Percentiles rank a stretch among this genome's conserved stretches.
These are phyloP conservation scores for Trilocha varians DNA, from an alignment of 2,888 invertebrate species.

Conservation along the genomic window DNA sequence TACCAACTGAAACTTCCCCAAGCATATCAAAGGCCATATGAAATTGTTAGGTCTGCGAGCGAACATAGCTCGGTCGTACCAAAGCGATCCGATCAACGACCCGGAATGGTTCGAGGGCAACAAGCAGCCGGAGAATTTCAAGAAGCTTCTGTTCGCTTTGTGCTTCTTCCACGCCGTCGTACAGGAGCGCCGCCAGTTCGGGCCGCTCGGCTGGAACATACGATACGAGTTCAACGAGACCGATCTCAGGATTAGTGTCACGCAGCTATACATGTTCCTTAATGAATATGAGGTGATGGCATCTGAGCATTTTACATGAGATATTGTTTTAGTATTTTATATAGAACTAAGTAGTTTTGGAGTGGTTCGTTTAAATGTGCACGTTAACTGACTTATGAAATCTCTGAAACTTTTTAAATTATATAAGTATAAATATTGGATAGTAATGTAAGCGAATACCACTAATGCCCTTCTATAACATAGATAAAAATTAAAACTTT, in stretches of 20 bases:
- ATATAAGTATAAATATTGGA: no score
- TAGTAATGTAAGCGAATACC: no score
- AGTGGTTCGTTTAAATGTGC: no score
- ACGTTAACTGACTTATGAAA: no score
- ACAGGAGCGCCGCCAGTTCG: conserved; percentile 93
- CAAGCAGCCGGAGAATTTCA: conserved; percentile 82
- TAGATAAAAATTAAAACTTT: no score
- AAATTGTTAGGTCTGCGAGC: conserved; percentile 74
- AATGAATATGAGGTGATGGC: conserved; percentile 83
- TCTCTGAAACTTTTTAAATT: no score
- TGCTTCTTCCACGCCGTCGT: conserved; percentile 96
- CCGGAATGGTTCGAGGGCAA: conserved; percentile 90
- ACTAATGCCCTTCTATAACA: no score
- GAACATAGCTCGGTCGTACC: conserved; percentile 87
- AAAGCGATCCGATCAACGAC: conserved; percentile 90
- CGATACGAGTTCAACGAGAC: conserved; percentile 97
- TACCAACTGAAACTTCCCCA: no score
- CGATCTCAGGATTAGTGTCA: conserved; percentile 89
- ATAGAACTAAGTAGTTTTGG: no score
- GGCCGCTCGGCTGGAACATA: conserved; percentile 96
- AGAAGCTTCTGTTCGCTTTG: conserved; percentile 88
- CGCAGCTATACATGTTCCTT: conserved; percentile 90
- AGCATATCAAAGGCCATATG: no score
- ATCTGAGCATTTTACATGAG: no score
- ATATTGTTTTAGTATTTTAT: no score